Base-by-base conservation (phyloP, 2,797 vertebrate species). In the Heliangelus exortis region DNA sequence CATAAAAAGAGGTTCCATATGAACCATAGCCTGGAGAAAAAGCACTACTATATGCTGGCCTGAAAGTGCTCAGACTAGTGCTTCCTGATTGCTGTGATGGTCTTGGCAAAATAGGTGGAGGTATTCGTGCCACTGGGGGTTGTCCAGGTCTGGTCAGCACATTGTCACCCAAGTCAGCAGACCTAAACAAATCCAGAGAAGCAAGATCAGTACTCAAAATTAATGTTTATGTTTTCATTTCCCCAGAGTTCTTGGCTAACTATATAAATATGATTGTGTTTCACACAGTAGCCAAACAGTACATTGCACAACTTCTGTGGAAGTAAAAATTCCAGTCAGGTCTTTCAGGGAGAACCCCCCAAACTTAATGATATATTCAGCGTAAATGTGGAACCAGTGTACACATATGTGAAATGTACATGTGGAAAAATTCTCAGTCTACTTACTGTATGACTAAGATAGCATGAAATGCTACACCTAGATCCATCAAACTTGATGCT, bases 1-100 rank as follows among this genome's bases (percentile, higher is more conserved):
- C 98, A 31, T 99, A 99, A n/a, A 98, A 97, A 14, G 98, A 98
- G 97, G 97, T 98, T 87, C 99, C 98, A 47, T 99, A 99, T 15
- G 98, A 98, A 87, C 98, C 98, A 80, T 99, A 99, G 63, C 98
- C 98, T 51, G 99, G 98, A 45, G 97, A 96, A 84, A 99, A 99
- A 7, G 98, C 98, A 45, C 93, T 97, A 80, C 90, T 97, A 43
- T 99, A 99, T 12, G 98, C 93, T 10, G 99, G 99, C 93, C 99
- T 98, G 96, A 98, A 99, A 69, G 96, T 28, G 55, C 92, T 98
- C 90, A 98, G 86, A 59, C 58, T 94, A 72, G 91, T 96, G 89
- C 91, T 93, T 43, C 97, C 96, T 0, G 98, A 92, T 89, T 98
- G 98, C 89, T 98, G 98, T 17, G 98, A 97, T 0, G 98, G 97